Evolutionary conservation across 1,140 invertebrate genomes (phyloP), one percentile per base, ranked within the genome.

Genomic region (Brachionus rubens): DNA sequence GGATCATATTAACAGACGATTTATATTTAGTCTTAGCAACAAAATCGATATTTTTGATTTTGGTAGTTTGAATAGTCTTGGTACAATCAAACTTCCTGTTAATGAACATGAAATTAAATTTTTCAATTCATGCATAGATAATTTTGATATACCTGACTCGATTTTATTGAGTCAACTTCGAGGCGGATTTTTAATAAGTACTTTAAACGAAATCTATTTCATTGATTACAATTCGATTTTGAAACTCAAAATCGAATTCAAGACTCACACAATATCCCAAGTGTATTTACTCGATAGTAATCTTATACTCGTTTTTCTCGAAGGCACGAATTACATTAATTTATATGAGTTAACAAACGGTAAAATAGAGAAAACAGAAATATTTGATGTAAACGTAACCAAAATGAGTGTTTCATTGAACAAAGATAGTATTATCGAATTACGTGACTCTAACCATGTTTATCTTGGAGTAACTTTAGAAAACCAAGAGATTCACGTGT

Each of bases 21-120:
- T 72, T 28, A 36, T 72, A 12, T 50, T 72, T n/a, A 72, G 46
- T 50, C n/a, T 72, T n/a, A 72, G 68, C 46, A 72, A 48, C 24
- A 50, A 26, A 41, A 14, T 72, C 7, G n/a, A 16, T 54, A 12
- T n/a, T 4, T 72, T 72, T 41, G 21, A 54, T 30, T 12, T 72
- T 6, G 3, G 21, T 4, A 3, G 10, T 19, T 12, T 72, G 9
- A 24, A 33, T 41, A 46, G 50, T 19, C 9, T 72, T 3, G 68
- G 46, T 5, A 46, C 48, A 19, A 50, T 72, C 9, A 36, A 72
- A 72, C 24, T 72, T 24, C 12, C 12, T 1, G 1, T 14, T 43
- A 24, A 24, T 12, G 16, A 24, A 21, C 12, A 26, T 12, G n/a
- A 59, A 36, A 59, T 59, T 30, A 3, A 36, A 16, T 59, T 59